Evolutionary conservation across 2,888 invertebrate genomes (phyloP), one percentile per base, ranked within the genome.

Genomic region (Nematopogon swammerdamellus): DNA sequence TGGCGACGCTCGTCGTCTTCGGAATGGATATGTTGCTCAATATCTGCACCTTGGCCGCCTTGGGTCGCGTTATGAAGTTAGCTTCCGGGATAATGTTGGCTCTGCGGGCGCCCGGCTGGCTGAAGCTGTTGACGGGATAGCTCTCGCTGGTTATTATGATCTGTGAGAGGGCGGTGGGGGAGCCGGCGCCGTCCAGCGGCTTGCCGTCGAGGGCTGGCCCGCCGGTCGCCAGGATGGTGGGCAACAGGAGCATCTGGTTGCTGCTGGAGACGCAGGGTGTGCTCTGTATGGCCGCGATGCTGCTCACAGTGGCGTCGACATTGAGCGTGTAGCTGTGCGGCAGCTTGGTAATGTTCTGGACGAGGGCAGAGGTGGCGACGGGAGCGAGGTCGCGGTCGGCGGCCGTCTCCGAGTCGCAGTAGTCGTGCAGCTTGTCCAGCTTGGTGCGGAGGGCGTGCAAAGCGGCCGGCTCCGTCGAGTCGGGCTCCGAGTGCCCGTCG

Each of bases 301-400:
- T 79, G 46, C 76, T 68, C 43, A 77, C 75, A 55, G 74, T 65
- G 50, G 74, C 65, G 64, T 77, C 75, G 53, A 79, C 75, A 64
- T 79, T 79, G 19, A 80, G 74, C 54, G 80, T 77, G 54, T 76
- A 80, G 57, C 77, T 80, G 55, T 75, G 76, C 49, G 77, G 73
- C 54, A 79, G 59, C 57, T 80, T 79, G 18, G 76, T 63, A 18
- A 80, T 76, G 64, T 74, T 79, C 58, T 79, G 80, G 53, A 79
- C 72, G 56, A 79, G 73, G 51, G 80, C 72, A 29, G 76, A 44
- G 44, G 25, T 25, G 4, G 8, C 25, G 25, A 25, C 25, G 4
- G 25, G 25, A 4, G 25, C 8, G n/a, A n/a, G n/a, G n/a, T n/a
- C n/a, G n/a, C n/a, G n/a, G 25, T 8, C 25, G 25, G 4, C 25